Evolutionary conservation across 2,797 vertebrate species (phyloP).

Genomic region (Neopelma chrysocephalum): DNA sequence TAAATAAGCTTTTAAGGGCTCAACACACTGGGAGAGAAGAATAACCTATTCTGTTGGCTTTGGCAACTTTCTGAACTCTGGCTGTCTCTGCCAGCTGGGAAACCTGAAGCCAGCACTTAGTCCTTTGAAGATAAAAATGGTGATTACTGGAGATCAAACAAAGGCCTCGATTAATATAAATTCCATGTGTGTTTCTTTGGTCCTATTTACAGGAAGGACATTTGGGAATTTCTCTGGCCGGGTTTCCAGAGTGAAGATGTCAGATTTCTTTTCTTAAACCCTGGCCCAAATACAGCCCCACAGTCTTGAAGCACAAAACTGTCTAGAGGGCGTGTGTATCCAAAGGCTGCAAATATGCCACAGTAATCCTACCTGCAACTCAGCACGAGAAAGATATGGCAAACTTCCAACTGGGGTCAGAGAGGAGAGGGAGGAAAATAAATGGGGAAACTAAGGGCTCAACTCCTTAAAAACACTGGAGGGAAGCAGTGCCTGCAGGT

Average conservation of each 20-base stretch:
- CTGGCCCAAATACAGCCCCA: background rate
- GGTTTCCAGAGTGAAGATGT: background rate
- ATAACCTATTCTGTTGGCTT: background rate
- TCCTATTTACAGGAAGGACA: background rate
- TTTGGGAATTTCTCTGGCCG: background rate
- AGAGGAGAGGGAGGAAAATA: background rate
- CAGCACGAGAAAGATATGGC: background rate
- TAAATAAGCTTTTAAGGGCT: background rate
- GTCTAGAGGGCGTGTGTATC: background rate
- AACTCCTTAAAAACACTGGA: background rate
- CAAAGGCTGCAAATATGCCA: background rate
- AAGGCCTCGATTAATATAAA: background rate
- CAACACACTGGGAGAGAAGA: background rate
- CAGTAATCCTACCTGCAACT: background rate
- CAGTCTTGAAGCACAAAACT: background rate
- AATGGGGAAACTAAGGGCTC: background rate
- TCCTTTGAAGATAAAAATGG: constrained; percentile 28
- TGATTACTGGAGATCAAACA: constrained; percentile 17
- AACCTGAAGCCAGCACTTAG: constrained; percentile 30
- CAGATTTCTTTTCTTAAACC: background rate
- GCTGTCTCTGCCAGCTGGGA: background rate
- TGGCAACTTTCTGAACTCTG: background rate
- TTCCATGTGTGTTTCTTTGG: background rate
- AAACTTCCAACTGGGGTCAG: background rate
- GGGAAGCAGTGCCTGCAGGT: background rate